These are phyloP conservation scores for Desmophyllum pertusum DNA, from an alignment of 92 coral and sea anemone genomes.

Conservation along the genomic window DNA sequence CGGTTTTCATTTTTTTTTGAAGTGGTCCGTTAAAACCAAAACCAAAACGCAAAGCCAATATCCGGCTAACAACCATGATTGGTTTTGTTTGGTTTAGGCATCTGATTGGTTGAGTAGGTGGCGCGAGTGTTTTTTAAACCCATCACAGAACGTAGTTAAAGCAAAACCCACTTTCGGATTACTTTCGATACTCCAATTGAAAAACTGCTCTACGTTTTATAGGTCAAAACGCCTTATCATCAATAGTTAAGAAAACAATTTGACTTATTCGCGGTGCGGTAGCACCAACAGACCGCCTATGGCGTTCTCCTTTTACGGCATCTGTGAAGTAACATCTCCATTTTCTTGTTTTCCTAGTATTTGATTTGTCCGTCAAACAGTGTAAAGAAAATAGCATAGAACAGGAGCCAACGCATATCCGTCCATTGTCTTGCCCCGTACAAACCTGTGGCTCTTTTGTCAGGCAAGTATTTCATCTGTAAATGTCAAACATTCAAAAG, in stretches of 20 bases:
- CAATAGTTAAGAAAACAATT: not conserved
- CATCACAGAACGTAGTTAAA: no score
- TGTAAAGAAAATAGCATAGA: no score
- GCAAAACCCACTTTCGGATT: no score
- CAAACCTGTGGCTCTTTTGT: not conserved
- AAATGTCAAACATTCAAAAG: not conserved
- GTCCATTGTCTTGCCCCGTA: not conserved
- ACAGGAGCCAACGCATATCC: constrained; percentile 20
- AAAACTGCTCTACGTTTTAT: not conserved
- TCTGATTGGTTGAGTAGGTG: no score
- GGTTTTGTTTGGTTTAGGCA: no score
- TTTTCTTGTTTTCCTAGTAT: not conserved
- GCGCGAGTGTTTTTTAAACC: no score
- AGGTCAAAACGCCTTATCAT: not conserved
- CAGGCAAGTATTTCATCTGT: not conserved
- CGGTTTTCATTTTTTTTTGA: no score
- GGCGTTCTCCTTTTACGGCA: not conserved
- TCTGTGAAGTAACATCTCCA: constrained; percentile 22
- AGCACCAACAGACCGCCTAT: constrained; percentile 10
- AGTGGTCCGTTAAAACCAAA: no score
- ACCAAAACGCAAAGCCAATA: no score
- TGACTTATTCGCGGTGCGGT: not conserved
- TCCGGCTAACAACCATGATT: no score
- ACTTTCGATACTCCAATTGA: no score
- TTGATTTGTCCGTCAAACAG: not conserved